Base-by-base conservation (phyloP, 1,140 invertebrate species). In the Capitella teleta region DNA sequence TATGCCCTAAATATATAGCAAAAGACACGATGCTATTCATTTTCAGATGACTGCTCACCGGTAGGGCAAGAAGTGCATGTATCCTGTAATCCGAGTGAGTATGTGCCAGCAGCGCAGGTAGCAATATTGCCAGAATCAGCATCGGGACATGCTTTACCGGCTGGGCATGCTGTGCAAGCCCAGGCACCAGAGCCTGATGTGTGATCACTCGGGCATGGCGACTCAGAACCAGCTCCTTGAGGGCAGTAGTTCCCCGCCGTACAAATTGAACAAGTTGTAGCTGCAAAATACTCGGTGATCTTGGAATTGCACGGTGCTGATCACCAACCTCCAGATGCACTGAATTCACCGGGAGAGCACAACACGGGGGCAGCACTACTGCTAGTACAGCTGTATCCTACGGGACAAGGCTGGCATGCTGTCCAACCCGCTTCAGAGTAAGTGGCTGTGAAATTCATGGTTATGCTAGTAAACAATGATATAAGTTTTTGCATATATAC, bases 181-280 rank as follows among this genome's bases (percentile, higher is more conserved):
- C 21, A 8, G 12, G 56, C 42, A 14, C 57, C 57, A 16, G 49
- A 36, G 0, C 32, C 21, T 1, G 56, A 51, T 40, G 43, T 62
- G 37, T 54, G 60, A 28, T 58, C 59, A 43, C 37, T 41, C 16
- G 54, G 42, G 54, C 61, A 64, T 6, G 53, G 14, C 1, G 50
- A 56, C 51, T 56, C 55, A 8, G 47, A 47, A 3, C 42, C 53
- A 0, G 63, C 52, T 21, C 55, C 57, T 2, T 21, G 28, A 10
- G 62, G 57, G 28, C 63, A 66, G 38, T 57, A 62, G 21, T 57
- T 57, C 0, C 63, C 62, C 26, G 62, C 59, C 2, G 57, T 52
- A 52, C 63, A 66, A 2, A 42, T 18, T 1, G 47, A 34, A 44
- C 63, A 66, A 1, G 38, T 49, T 52, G 57, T 61, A 1, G 50